Evolutionary conservation across 2,797 vertebrate genomes (phyloP), one percentile per base, ranked within the genome.

Genomic region (Rhinoraja longicauda): DNA sequence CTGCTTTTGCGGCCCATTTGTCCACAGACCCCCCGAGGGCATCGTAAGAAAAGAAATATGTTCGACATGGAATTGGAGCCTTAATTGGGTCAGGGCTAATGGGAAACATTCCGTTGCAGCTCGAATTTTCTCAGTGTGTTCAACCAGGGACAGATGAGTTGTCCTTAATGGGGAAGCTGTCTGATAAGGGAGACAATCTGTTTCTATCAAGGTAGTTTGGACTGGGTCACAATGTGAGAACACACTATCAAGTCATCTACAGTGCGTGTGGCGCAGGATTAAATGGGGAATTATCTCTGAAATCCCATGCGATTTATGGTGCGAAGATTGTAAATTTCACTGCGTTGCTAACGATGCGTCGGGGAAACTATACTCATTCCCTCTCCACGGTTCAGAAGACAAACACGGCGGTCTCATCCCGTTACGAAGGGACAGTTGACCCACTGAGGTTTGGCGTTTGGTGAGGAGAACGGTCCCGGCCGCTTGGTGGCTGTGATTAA

Each of bases 31-130:
- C 75, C 90, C 90, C 67, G 67, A 91, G 90, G 90, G 90, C 36
- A 73, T 72, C 90, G 24, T 91, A 39, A 72, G 67, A 91, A 72
- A 73, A 73, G 90, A 73, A 91, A 73, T 91, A 91, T 91, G 90
- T 72, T 91, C 64, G 45, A 73, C 90, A 26, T 73, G 24, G 64
- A 73, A 91, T 72, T 91, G 90, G 39, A 73, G 90, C 39, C 67
- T 91, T 91, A 91, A 72, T 91, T 91, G 90, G 90, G 64, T 91
- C 90, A 72, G 90, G 36, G 86, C 36, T 91, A 91, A 91, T 73
- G 70, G 90, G 67, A 73, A 26, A 24, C 90, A 91, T 91, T 91
- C 90, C 36, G 70, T 73, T 53, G 24, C 36, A 39, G 90, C 39
- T 26, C 36, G 36, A 72, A 73, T 72, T 26, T 91, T 73, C 90